Base-by-base conservation (phyloP, 2,888 invertebrate genomes). In the Polydesmus complanatus region DNA sequence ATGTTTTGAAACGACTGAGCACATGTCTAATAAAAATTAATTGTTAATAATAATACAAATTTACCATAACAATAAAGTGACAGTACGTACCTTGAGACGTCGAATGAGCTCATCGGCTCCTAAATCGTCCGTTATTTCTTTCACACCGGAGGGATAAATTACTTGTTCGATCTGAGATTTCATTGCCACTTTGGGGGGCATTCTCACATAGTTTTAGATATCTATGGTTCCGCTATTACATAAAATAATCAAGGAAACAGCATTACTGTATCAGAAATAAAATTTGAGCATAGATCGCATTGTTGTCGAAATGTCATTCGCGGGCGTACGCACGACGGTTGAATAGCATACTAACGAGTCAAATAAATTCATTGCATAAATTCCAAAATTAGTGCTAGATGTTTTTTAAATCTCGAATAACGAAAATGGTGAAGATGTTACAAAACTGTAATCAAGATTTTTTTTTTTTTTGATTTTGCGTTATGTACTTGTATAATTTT, bases 1-100 rank as follows among this genome's bases (percentile, higher is more conserved):
- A 96, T 89, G 65, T 93, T 91, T 79, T 96, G 96, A 60, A 96
- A 81, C 0, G 92, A 92, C 74, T 94, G 88, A 27, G 95, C 93
- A 69, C 93, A 77, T 21, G 92, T 27, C 88, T 68, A 54, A 3
- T 60, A 62, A n/a, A 14, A n/a, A 49, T 47, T 27, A 25, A 27
- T 18, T 22, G 19, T 3, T 56, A 25, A 2, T 37, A 19, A 27
- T 3, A 23, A 14, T 27, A 27, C 5, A 23, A 56, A 5, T 11
- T 14, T 37, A 2, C 37, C 2, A 56, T n/a, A 11, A 5, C 8
- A 48, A 51, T 51, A 11, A 11, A 21, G 8, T 14, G 3, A 22
- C 8, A 26, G 18, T 53, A 8, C 60, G 65, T 77, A 90, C 91
- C 84, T 96, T 96, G 55, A 96, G 81, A 70, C 96, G 81, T 66